Evolutionary conservation across 2,113 vertebrate genomes (phyloP).

Genomic region (Centropus bengalensis): DNA sequence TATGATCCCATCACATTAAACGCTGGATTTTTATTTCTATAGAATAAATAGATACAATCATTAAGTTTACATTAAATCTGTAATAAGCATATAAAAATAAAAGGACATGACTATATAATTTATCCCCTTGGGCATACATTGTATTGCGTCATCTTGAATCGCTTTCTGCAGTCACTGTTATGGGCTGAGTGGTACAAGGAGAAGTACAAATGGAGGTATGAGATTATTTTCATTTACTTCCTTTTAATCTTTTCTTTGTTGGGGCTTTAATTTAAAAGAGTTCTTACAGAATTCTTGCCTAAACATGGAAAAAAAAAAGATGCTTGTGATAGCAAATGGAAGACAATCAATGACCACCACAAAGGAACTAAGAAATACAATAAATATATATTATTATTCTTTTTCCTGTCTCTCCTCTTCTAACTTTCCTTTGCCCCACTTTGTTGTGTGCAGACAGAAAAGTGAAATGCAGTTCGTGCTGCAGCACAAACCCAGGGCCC

Average conservation of each 20-base stretch:
- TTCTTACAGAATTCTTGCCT: background rate
- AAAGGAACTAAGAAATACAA: background rate
- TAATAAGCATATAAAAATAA: background rate
- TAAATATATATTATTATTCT: background rate
- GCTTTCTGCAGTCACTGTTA: background rate
- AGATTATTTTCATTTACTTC: background rate
- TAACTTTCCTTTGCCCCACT: accelerated
- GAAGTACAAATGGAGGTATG: background rate
- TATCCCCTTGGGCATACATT: background rate
- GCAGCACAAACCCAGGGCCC: background rate
- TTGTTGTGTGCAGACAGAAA: background rate
- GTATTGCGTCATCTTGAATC: background rate
- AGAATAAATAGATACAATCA: background rate
- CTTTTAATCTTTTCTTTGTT: background rate
- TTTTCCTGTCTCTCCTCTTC: background rate
- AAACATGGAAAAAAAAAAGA: background rate
- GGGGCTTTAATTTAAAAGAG: background rate
- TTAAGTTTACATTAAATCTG: background rate
- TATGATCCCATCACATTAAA: background rate
- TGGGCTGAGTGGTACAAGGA: background rate
- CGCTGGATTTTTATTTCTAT: background rate
- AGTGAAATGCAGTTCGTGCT: background rate
- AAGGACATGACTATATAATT: no score
- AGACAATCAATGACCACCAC: background rate
- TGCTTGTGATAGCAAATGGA: background rate